Evolutionary conservation across 2,797 vertebrate genomes (phyloP).

Genomic region (Thripadectes ignobilis): DNA sequence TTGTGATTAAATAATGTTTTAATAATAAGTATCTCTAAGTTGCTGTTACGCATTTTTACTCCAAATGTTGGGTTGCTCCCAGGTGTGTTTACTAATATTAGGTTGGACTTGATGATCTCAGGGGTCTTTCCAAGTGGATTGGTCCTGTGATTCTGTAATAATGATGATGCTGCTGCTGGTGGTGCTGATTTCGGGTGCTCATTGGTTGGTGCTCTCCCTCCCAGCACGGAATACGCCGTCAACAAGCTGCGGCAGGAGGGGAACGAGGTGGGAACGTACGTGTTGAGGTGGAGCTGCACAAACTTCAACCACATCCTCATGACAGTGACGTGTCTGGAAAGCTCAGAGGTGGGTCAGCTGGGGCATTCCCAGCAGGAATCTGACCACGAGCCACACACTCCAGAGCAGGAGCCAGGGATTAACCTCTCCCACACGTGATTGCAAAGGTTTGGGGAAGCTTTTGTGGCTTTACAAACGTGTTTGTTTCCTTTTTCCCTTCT

Average conservation of each 20-base stretch:
- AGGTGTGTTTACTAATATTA: neutral
- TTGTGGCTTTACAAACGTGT: neutral
- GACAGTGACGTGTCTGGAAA: conserved; percentile 90
- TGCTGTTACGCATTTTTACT: neutral
- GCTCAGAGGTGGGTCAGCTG: conserved; percentile 79
- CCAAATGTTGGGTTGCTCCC: neutral
- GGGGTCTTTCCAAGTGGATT: neutral
- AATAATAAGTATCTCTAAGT: neutral
- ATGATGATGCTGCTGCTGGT: neutral
- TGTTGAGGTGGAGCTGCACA: conserved; percentile 95
- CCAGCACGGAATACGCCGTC: conserved; percentile 92
- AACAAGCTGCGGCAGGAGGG: conserved; percentile 93
- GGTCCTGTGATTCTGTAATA: neutral
- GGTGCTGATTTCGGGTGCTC: neutral
- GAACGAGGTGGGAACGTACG: conserved; percentile 90
- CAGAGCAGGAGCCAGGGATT: neutral
- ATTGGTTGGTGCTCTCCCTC: neutral
- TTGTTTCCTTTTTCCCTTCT: neutral
- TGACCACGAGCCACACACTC: neutral
- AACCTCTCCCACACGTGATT: rapidly evolving
- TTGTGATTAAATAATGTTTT: neutral
- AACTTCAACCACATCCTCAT: conserved; percentile 95
- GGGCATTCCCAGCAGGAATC: neutral
- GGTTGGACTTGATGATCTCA: neutral
- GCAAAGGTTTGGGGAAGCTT: neutral